Base-by-base conservation (phyloP, 2,797 vertebrate genomes). In the Novumbra hubbsi region DNA sequence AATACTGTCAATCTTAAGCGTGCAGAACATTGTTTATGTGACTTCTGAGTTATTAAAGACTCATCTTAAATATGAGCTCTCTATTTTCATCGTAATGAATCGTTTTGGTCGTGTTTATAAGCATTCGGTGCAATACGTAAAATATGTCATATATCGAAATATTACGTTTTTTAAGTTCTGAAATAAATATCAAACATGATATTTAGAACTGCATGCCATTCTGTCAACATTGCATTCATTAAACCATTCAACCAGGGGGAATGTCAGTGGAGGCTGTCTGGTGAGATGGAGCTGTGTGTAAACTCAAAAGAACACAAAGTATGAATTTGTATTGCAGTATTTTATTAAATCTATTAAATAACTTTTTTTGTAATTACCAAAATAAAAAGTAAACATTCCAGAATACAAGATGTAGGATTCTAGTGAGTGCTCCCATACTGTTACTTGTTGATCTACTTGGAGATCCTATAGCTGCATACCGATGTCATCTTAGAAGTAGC, bases 261-360 rank as follows among this genome's bases (percentile, higher is more conserved):
- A 38, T 3, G 8, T 38, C 34, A 32, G 32, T 32, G 32, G 32
- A 32, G 2, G 32, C 5, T 32, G 5, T 38, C 34, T 38, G 5
- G 34, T 38, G 34, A 38, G 34, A 38, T 38, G 34, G 34, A 38
- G n/a, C n/a, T n/a, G n/a, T n/a, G n/a, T n/a, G n/a, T n/a, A n/a
- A 38, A 38, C n/a, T n/a, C n/a, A 38, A 34, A 38, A 38, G 8
- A 3, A 2, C 34, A 38, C 5, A 38, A 38, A 38, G 34, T 38
- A 38, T 38, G 5, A 38, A 38, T 38, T 38, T 38, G 34, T 38
- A 38, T 38, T 38, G 34, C 34, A 38, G 34, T 88, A 89, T 93
- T 94, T 94, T 94, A 94, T 93, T 94, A 85, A 91, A 87, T 91
- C 88, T 90, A 88, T 90, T 93, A 92, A 91, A 92, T 91, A 66